phyloP scores from a whole-genome alignment of 1,140 invertebrate species.

The Neoseiulus cucumeris region DNA sequence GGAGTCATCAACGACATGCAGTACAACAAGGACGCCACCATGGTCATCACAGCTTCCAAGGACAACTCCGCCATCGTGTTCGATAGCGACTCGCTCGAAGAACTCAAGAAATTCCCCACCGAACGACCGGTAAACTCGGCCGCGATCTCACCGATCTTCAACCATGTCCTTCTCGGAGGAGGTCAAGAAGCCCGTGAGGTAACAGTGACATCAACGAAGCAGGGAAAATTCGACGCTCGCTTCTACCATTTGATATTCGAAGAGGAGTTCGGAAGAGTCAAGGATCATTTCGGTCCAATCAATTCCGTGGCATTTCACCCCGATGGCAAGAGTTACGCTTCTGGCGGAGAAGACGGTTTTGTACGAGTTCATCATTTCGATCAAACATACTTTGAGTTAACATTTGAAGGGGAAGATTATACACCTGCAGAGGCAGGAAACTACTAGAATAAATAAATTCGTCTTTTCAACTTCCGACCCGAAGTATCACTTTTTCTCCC shows the following conservation, averaged over 20 bases:
- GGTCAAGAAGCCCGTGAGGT: slow-evolving; percentile 98
- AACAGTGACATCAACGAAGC: slow-evolving; percentile 79
- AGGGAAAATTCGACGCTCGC: slow-evolving; percentile 93
- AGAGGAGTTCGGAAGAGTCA: slow-evolving; percentile 93
- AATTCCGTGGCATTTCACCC: slow-evolving; percentile 97
- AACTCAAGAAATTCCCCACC: slow-evolving; percentile 83
- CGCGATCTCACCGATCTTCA: slow-evolving; percentile 72
- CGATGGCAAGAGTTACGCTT: slow-evolving; percentile 86
- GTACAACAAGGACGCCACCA: slow-evolving; percentile 68
- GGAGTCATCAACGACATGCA: slow-evolving; percentile 88
- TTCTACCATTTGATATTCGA: slow-evolving; percentile 98
- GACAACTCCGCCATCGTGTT: slow-evolving; percentile 79
- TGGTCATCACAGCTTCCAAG: slow-evolving; percentile 90
- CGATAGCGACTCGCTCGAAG: slow-evolving; percentile 58
- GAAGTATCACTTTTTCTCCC: too few species aligned
- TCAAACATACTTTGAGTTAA: slow-evolving; percentile 85
- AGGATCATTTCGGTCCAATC: slow-evolving; percentile 98
- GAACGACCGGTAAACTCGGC: slow-evolving; percentile 91
- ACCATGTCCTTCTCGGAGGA: slow-evolving; percentile 84
- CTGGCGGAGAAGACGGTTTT: slow-evolving; percentile 97
- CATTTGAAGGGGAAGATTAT: slow-evolving; percentile 44
- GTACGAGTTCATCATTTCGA: slow-evolving; percentile 90
- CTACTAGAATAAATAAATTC: too few species aligned
- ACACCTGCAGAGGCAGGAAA: too few species aligned
- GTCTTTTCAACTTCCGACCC: too few species aligned